These are phyloP conservation scores for Zosterops pallidus DNA, from an alignment of 2,113 vertebrate genomes.

Conservation along the genomic window DNA sequence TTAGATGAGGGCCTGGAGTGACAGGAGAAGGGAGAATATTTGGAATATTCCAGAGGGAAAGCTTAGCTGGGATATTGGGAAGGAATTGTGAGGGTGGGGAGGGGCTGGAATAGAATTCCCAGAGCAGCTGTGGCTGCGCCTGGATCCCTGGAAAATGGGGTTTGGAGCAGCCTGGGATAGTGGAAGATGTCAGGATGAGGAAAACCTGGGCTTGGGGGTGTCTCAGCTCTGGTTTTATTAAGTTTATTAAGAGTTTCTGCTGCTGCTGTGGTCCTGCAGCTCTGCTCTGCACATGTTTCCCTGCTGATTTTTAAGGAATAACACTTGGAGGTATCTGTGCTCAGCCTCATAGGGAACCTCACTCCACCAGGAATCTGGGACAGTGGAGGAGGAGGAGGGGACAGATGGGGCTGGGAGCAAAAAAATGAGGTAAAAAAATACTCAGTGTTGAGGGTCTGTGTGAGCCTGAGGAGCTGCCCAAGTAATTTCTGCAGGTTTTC, in stretches of 20 bases:
- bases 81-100: neutral
- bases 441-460: neutral
- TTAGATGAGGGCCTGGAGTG: neutral
- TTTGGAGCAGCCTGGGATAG: neutral
- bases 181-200: neutral
- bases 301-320: neutral
- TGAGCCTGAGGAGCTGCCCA: neutral
- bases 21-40: neutral
- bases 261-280: neutral
- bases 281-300: neutral
- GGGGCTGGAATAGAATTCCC: neutral
- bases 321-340: neutral
- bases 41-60: neutral
- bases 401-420: neutral
- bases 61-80: neutral
- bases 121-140: neutral
- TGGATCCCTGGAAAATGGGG: neutral
- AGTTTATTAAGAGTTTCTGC: neutral
- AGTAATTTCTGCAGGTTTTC: neutral
- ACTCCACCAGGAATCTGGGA: conserved; percentile 6
- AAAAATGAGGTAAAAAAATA: neutral
- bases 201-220: neutral
- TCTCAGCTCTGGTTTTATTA: rapidly evolving
- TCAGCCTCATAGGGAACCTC: neutral
- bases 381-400: neutral